phyloP scores from a whole-genome alignment of 1,140 invertebrate genomes.

The Drosophila malerkotliana region DNA sequence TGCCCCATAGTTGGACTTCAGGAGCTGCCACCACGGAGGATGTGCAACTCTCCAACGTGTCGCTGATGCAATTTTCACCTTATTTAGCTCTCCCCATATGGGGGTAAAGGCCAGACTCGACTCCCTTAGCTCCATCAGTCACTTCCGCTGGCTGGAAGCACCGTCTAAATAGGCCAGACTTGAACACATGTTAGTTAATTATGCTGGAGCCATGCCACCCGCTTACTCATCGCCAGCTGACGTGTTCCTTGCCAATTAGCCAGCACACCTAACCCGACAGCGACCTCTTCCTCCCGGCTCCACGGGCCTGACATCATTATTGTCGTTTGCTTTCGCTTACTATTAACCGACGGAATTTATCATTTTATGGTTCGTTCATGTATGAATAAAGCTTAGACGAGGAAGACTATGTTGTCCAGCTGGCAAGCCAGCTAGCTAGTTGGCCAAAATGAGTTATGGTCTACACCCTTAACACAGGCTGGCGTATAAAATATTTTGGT shows the following conservation, averaged over 20 bases:
- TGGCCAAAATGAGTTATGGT: constrained; percentile 43
- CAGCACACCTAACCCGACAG: constrained; percentile 35
- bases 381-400: constrained; percentile 44
- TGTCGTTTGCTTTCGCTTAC: constrained; percentile 59
- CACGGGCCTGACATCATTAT: constrained; percentile 43
- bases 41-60: constrained; percentile 38
- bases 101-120: constrained; percentile 15
- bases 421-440: constrained; percentile 18
- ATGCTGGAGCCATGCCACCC: constrained; percentile 45
- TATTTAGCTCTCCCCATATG: constrained; percentile 37
- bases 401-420: constrained; percentile 49
- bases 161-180: constrained; percentile 60
- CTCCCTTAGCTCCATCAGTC: constrained; percentile 32
- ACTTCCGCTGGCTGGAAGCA: constrained; percentile 62
- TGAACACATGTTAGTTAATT: constrained; percentile 72
- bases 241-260: constrained; percentile 71
- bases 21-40: constrained; percentile 10
- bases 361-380: constrained; percentile 61
- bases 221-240: constrained; percentile 52
- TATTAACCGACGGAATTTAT: constrained; percentile 72
- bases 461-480: constrained; percentile 29
- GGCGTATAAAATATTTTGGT: constrained; percentile 32
- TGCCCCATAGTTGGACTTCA: constrained; percentile 1
- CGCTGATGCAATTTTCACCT: constrained; percentile 62
- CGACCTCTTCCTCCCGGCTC: constrained; percentile 8